These are phyloP conservation scores for Sigmodon hispidus DNA, from an alignment of 2,113 vertebrate genomes.

Conservation along the genomic window DNA sequence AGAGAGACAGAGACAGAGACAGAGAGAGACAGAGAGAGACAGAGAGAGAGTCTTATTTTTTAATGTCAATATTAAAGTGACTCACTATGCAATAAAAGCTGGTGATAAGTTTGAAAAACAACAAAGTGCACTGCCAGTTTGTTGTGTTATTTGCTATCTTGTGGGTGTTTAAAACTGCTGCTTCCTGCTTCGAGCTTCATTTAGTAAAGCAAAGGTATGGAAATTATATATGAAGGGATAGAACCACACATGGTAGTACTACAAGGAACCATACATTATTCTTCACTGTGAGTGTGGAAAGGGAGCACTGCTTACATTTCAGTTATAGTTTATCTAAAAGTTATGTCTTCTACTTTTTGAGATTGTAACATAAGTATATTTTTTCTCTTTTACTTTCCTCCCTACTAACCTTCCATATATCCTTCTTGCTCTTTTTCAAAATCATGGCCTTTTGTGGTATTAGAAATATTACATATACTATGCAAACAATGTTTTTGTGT, in stretches of 20 bases:
- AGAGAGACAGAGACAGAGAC: too few relatives aligned
- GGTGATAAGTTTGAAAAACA: conserved; percentile 55
- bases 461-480: not conserved
- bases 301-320: not conserved
- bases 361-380: not conserved
- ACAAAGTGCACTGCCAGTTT: not conserved
- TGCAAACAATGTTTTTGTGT: not conserved
- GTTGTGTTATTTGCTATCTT: conserved; percentile 49
- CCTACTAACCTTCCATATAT: not conserved
- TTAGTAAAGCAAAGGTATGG: conserved; percentile 35
- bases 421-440: not conserved
- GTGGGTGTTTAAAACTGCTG: conserved; percentile 39
- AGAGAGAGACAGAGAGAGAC: too few relatives aligned
- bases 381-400: not conserved
- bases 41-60: conserved; percentile 7
- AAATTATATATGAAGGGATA: not conserved
- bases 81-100: conserved; percentile 41
- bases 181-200: conserved; percentile 42
- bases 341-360: not conserved
- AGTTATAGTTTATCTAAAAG: not conserved
- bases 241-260: not conserved
- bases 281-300: not conserved
- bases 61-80: conserved; percentile 4
- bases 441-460: not conserved
- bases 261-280: not conserved